A percentile compares a stretch with the other conserved stretches of the same genome.
Evolutionary conservation across 2,797 vertebrate genomes (phyloP).

Genomic region (Myiotriccus ornatus): DNA sequence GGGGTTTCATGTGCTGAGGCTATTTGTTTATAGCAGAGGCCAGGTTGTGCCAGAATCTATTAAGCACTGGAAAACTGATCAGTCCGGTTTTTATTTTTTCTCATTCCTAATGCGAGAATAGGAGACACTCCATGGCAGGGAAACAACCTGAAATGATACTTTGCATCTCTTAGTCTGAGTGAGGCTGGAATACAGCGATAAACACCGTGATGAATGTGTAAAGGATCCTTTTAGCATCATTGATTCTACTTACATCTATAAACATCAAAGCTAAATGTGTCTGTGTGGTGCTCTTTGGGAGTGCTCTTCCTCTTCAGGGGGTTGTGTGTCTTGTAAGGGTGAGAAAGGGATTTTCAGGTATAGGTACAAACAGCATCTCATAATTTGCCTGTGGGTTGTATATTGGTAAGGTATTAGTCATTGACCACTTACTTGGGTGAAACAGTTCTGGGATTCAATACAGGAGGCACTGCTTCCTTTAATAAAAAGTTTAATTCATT

Average conservation of each 20-base stretch:
- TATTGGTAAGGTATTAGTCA: neutral
- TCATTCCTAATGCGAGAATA: neutral
- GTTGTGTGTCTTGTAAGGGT: neutral
- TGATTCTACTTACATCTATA: neutral
- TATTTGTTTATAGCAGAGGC: conserved; percentile 46
- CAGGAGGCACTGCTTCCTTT: neutral
- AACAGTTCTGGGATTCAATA: neutral
- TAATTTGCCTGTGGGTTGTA: neutral
- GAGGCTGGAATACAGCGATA: neutral
- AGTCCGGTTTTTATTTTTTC: neutral
- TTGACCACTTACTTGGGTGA: neutral
- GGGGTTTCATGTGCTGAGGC: conserved; percentile 10
- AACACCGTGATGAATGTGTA: neutral
- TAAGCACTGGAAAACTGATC: conserved; percentile 20
- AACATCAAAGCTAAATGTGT: neutral
- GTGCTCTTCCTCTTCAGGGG: neutral
- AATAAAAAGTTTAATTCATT: neutral
- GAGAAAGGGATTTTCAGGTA: neutral
- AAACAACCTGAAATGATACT: neutral
- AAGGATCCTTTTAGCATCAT: neutral
- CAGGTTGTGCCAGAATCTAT: conserved; percentile 50
- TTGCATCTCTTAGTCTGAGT: neutral
- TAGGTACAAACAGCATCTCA: neutral
- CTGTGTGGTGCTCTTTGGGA: neutral
- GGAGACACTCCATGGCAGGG: neutral